Percentiles rank a stretch among this genome's conserved stretches.
phyloP scores from a whole-genome alignment of 2,888 invertebrate species.

The Dusona sp. region DNA sequence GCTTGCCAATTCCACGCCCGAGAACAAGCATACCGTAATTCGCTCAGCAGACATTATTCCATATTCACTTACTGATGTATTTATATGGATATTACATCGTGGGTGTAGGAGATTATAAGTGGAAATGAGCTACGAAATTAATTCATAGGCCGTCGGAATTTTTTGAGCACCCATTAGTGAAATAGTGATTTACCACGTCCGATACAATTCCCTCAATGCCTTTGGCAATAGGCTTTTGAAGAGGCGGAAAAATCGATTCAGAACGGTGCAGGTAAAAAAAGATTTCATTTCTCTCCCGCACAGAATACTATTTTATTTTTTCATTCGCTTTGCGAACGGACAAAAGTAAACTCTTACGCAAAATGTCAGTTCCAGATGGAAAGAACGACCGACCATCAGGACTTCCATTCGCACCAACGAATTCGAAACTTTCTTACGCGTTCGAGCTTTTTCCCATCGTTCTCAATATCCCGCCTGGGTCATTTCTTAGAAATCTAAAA shows the following conservation, averaged over 20 bases:
- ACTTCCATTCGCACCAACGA: slow-evolving; percentile 43
- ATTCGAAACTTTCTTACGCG: slow-evolving; percentile 34
- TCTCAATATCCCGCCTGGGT: slow-evolving; percentile 41
- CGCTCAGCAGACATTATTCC: slow-evolving; percentile 44
- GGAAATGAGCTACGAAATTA: slow-evolving; percentile 3
- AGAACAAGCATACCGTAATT: slow-evolving; percentile 60
- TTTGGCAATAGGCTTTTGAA: background rate
- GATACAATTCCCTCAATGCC: background rate
- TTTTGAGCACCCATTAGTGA: background rate
- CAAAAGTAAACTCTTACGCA: background rate
- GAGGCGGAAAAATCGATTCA: background rate
- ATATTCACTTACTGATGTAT: slow-evolving; percentile 41
- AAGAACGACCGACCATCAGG: slow-evolving; percentile 24
- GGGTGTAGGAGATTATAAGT: background rate
- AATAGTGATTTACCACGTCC: background rate
- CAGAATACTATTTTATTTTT: background rate
- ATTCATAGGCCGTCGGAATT: background rate
- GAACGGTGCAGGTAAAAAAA: background rate
- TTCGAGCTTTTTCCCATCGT: slow-evolving; percentile 12
- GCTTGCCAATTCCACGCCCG: slow-evolving; percentile 59
- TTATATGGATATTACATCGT: background rate
- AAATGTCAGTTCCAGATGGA: slow-evolving; percentile 51
- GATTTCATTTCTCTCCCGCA: background rate
- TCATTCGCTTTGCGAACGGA: slow-evolving; percentile 2
- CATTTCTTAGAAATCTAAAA: slow-evolving; percentile 3